Evolutionary conservation across 2,797 vertebrate species (phyloP), one percentile per base, ranked within the genome.

Genomic region (Parambassis ranga): DNA sequence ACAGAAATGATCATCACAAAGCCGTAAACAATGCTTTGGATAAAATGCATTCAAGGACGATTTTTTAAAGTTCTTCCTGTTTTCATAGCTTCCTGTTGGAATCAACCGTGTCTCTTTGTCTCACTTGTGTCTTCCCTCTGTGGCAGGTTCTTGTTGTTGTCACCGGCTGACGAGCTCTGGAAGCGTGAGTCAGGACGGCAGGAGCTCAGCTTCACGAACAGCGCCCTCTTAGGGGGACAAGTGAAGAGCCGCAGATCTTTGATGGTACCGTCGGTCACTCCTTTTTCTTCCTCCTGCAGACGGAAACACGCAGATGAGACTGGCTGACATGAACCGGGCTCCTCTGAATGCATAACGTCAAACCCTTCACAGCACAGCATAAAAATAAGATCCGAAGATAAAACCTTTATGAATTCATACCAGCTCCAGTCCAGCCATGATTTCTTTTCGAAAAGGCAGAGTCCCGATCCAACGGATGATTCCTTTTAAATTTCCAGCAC

Each of bases 381-480:
- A n/a, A n/a, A n/a, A n/a, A n/a, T n/a, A n/a, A n/a, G n/a, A n/a
- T n/a, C n/a, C n/a, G n/a, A n/a, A n/a, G n/a, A n/a, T n/a, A n/a
- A n/a, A n/a, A n/a, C n/a, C n/a, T n/a, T n/a, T n/a, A n/a, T n/a
- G n/a, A n/a, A n/a, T n/a, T n/a, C n/a, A n/a, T 91, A 96, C 95
- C 92, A 97, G 85, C 60, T 96, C 95, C 0, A 96, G 83, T 30
- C 95, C 95, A 3, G 88, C 95, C 87, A 91, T 92, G 26, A 11
- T 50, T 2, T 85, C 85, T 1, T 16, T 3, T 1, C 42, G 65
- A 0, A 52, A 79, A 0, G 90, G 88, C 32, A 95, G 44, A 13
- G 0, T 41, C 1, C 95, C 95, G 22, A 93, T 84, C 95, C 95
- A 97, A 27, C 93, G 94, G 63, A 96, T 91, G 15, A 88, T 94